Percentiles rank a stretch among this genome's conserved stretches.
Evolutionary conservation across 2,797 vertebrate species (phyloP).

Genomic region (Xyrichtys novacula): DNA sequence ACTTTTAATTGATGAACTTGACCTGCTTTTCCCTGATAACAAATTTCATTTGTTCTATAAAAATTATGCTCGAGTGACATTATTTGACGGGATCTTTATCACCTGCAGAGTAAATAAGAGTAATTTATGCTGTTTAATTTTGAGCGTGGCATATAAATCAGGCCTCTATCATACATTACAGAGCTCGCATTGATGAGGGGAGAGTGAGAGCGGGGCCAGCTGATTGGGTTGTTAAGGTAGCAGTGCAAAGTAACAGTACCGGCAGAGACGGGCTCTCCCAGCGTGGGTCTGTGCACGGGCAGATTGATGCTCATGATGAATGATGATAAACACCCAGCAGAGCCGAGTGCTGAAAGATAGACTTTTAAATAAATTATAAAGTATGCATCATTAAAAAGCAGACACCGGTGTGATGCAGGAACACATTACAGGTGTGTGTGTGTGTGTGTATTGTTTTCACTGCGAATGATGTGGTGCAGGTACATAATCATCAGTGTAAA

Average conservation of each 20-base stretch:
- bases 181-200: constrained; percentile 79
- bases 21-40: constrained; percentile 87
- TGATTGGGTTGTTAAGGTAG: constrained; percentile 79
- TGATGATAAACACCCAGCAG: constrained; percentile 73
- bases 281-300: constrained; percentile 64
- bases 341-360: constrained; percentile 70
- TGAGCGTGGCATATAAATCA: constrained; percentile 86
- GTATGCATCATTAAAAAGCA: constrained; percentile 76
- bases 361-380: constrained; percentile 81
- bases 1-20: constrained; percentile 88
- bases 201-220: constrained; percentile 70
- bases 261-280: constrained; percentile 70
- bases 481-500: constrained; percentile 76
- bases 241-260: constrained; percentile 70
- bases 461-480: constrained; percentile 52
- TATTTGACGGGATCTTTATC: constrained; percentile 89
- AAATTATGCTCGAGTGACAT: constrained; percentile 89
- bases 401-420: constrained; percentile 65
- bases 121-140: constrained; percentile 89
- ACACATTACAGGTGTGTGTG: constrained; percentile 68
- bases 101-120: constrained; percentile 89
- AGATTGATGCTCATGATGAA: constrained; percentile 75
- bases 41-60: constrained; percentile 89
- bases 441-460: constrained; percentile 61
- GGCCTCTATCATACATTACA: constrained; percentile 78